These are phyloP conservation scores for Tarsius wallacei DNA, from an alignment of 2,797 vertebrate genomes.

Conservation along the genomic window DNA sequence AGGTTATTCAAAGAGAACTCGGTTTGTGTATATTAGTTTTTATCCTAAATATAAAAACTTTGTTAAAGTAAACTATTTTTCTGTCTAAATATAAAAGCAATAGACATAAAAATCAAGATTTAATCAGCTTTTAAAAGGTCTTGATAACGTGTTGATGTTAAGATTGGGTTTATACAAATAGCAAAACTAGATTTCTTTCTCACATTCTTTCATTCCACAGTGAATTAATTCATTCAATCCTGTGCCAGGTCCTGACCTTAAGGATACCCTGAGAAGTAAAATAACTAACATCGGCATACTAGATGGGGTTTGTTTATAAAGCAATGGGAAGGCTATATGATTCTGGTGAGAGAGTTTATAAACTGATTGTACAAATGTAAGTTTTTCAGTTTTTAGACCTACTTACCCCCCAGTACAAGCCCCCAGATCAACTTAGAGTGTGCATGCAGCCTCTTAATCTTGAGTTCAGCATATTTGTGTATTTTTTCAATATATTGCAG, in stretches of 20 bases:
- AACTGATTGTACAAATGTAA: not conserved
- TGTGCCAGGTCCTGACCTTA: not conserved
- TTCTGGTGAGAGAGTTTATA: not conserved
- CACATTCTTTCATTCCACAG: not conserved
- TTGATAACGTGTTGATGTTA: not conserved
- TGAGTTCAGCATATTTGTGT: not conserved
- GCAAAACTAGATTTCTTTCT: not conserved
- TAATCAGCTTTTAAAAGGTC: not conserved
- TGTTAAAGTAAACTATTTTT: not conserved
- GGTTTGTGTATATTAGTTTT: not conserved
- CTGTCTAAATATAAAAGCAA: not conserved
- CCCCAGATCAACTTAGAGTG: not conserved
- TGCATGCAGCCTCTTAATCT: not conserved
- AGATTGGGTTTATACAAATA: not conserved
- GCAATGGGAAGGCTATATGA: not conserved
- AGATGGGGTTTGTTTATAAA: not conserved
- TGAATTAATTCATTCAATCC: not conserved
- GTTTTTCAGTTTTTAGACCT: not conserved
- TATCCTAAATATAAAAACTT: not conserved
- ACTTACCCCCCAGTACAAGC: not conserved
- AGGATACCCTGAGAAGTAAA: not conserved
- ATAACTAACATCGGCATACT: not conserved
- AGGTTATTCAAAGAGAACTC: not conserved
- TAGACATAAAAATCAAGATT: conserved; percentile 16
- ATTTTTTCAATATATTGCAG: not conserved